Conservation (phyloP, 2,797 vertebrate genomes). For the Eurystomus glaucurus region DNA sequence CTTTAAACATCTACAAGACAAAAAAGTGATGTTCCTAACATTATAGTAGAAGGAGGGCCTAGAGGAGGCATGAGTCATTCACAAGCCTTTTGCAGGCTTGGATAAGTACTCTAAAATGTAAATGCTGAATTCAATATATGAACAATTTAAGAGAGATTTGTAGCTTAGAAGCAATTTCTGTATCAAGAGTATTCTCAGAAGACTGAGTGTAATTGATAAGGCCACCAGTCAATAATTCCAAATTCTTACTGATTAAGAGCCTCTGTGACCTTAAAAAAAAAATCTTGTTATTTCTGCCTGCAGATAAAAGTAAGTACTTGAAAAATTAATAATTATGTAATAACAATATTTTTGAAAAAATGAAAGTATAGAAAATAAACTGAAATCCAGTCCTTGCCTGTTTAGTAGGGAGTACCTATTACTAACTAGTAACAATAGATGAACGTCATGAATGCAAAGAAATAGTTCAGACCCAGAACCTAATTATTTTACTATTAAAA, state of each 20-base stretch:
- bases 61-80: neutral
- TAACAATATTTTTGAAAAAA: neutral
- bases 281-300: neutral
- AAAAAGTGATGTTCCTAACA: neutral
- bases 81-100: neutral
- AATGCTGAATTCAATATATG: neutral
- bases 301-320: neutral
- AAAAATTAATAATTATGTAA: neutral
- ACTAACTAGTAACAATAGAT: neutral
- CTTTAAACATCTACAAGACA: neutral
- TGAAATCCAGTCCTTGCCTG: neutral
- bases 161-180: neutral
- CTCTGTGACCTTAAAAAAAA: neutral
- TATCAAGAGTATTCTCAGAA: neutral
- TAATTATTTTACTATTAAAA: neutral
- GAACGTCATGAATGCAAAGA: neutral
- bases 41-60: neutral
- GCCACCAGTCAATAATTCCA: neutral
- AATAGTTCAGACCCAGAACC: neutral
- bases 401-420: neutral
- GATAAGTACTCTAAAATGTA: neutral
- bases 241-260: neutral
- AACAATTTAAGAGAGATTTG: neutral
- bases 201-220: neutral
- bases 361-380: neutral